A percentile compares a stretch with the other conserved stretches of the same genome.
Evolutionary conservation across 2,888 invertebrate species (phyloP).

Genomic region (Leptinotarsa rubiginosa): DNA sequence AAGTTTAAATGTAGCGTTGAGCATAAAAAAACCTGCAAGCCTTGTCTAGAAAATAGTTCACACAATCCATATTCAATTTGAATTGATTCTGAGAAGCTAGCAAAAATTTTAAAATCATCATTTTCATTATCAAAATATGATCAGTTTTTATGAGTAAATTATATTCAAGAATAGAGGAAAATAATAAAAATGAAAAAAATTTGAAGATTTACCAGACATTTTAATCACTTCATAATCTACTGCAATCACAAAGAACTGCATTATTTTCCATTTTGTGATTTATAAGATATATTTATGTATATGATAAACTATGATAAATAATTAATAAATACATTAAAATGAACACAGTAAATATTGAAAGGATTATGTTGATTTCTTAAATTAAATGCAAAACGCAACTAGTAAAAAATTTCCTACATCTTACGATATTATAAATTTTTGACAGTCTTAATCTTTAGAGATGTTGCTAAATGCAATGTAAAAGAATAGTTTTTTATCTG

Average conservation of each 20-base stretch:
- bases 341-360: constrained; percentile 52
- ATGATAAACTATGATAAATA: constrained; percentile 49
- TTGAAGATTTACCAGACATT: background rate
- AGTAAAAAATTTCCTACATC: constrained; percentile 57
- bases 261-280: constrained; percentile 31
- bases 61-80: background rate
- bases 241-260: constrained; percentile 24
- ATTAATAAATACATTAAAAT: constrained; percentile 51
- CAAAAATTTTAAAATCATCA: too few species aligned
- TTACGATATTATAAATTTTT: constrained; percentile 59
- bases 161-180: background rate
- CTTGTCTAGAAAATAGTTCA: too few species aligned
- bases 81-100: background rate
- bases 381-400: constrained; percentile 54
- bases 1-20: too few species aligned
- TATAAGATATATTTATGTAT: constrained; percentile 38
- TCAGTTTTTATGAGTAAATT: too few species aligned
- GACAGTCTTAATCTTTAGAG: constrained; percentile 62
- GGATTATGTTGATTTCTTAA: constrained; percentile 45
- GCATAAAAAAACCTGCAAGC: too few species aligned
- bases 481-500: constrained; percentile 62
- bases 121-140: too few species aligned
- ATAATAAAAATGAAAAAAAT: background rate
- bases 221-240: background rate
- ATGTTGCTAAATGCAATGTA: constrained; percentile 61